These are phyloP conservation scores for Pterocles orientalis DNA, from an alignment of 2,113 vertebrate species.

Conservation along the genomic window DNA sequence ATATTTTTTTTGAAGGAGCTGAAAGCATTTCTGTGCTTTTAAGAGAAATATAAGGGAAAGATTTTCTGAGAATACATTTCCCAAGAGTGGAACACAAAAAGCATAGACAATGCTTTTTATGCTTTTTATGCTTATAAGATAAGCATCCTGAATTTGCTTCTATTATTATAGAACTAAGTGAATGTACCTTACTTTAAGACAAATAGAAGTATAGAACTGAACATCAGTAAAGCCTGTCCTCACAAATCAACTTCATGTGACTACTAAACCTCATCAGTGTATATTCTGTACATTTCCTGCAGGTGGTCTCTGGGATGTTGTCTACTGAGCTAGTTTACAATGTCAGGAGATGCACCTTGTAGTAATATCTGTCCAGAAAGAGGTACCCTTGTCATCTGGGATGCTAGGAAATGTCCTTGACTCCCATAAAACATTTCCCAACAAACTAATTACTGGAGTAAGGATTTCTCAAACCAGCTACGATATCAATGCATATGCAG, in stretches of 20 bases:
- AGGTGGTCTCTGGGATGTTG: not conserved
- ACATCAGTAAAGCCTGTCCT: not conserved
- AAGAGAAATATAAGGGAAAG: not conserved
- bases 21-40: not conserved
- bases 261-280: accelerated
- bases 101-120: not conserved
- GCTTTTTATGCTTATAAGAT: not conserved
- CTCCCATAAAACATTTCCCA: not conserved
- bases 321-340: not conserved
- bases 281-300: not conserved
- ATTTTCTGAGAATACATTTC: not conserved
- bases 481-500: not conserved
- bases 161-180: not conserved
- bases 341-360: not conserved
- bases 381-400: not conserved
- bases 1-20: not conserved
- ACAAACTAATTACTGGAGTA: not conserved
- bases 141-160: not conserved
- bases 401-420: not conserved
- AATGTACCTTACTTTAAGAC: not conserved
- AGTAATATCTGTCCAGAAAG: not conserved
- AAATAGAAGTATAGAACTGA: not conserved
- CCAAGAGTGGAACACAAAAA: not conserved
- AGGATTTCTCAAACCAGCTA: not conserved
- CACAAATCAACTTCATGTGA: not conserved